Evolutionary conservation across 2,797 vertebrate genomes (phyloP), one percentile per base, ranked within the genome.

Genomic region (Callimico goeldii): DNA sequence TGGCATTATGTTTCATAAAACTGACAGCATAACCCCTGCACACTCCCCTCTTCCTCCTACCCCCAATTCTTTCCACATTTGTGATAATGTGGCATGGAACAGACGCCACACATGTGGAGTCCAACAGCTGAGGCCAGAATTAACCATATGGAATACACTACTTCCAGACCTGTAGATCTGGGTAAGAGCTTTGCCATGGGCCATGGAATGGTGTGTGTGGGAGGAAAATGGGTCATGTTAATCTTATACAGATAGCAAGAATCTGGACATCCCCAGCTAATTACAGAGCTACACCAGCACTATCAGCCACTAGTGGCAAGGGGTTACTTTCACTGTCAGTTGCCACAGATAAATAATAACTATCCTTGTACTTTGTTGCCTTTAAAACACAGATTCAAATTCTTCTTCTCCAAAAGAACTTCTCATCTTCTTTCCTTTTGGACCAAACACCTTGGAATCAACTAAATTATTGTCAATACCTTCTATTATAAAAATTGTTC

Each of bases 331-430:
- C 43, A 20, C 14, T 10, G 24, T n/a, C 70, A 26, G 5, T 15
- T 84, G 57, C 5, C 7, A n/a, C 19, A 58, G 77, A n/a, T 22
- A 55, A 89, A 81, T 26, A 41, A 4, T 15, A 89, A 43, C 70
- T 48, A 43, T 13, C 61, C 46, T 75, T n/a, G 15, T 17, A 13
- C 22, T 76, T 28, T 36, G 22, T 61, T 88, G 43, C 43, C 86
- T 85, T 95, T 86, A 90, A 90, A 79, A 79, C 14, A 64, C 61
- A 89, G 72, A 64, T 39, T 73, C 61, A 87, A 26, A 55, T 75
- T 95, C 12, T 17, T 85, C 48, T 85, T 77, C 39, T 91, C 43
- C 43, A 86, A 75, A 52, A 52, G 22, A 88, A 82, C n/a, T 6
- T 64, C 24, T 70, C 36, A 64, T 36, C 28, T 57, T 55, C 75